These are phyloP conservation scores for Vimba vimba DNA, from an alignment of 2,113 vertebrate genomes.

Conservation along the genomic window DNA sequence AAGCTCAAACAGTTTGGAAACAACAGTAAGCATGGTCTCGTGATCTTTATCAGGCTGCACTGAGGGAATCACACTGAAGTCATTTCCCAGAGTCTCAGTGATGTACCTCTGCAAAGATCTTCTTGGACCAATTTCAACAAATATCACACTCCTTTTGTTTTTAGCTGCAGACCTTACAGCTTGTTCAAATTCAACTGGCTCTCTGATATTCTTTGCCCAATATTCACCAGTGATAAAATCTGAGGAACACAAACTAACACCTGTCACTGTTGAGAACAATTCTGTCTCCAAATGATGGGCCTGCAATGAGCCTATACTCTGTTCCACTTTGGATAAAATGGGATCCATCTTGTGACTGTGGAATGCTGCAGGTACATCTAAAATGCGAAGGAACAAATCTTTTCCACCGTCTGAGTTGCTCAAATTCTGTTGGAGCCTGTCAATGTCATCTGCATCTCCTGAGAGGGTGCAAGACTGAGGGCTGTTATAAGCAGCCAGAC, in stretches of 20 bases:
- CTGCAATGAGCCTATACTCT: conserved; percentile 70
- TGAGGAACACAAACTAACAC: conserved; percentile 62
- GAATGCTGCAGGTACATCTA: conserved; percentile 82
- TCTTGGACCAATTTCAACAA: conserved; percentile 85
- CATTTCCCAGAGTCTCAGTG: conserved; percentile 78
- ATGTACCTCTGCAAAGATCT: conserved; percentile 80
- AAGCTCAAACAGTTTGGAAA: conserved; percentile 80
- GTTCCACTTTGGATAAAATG: conserved; percentile 73
- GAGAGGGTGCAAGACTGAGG: conserved; percentile 84
- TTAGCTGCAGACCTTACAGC: conserved; percentile 68
- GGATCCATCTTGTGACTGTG: conserved; percentile 88
- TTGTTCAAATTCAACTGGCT: conserved; percentile 81
- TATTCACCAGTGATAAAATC: conserved; percentile 82
- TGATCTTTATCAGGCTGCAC: conserved; percentile 76
- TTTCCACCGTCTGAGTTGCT: conserved; percentile 66
- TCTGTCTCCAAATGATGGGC: conserved; percentile 68
- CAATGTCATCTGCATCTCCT: conserved; percentile 76
- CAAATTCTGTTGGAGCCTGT: conserved; percentile 69
- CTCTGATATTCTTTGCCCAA: conserved; percentile 82
- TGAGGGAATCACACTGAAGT: conserved; percentile 72
- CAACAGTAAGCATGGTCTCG: conserved; percentile 67
- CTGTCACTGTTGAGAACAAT: conserved; percentile 84
- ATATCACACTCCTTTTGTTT: conserved; percentile 72
- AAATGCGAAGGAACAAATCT: conserved; percentile 79
- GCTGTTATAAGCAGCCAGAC: conserved; percentile 85